Evolutionary conservation across 2,888 invertebrate genomes (phyloP).

Genomic region (Eupithecia vulgata): DNA sequence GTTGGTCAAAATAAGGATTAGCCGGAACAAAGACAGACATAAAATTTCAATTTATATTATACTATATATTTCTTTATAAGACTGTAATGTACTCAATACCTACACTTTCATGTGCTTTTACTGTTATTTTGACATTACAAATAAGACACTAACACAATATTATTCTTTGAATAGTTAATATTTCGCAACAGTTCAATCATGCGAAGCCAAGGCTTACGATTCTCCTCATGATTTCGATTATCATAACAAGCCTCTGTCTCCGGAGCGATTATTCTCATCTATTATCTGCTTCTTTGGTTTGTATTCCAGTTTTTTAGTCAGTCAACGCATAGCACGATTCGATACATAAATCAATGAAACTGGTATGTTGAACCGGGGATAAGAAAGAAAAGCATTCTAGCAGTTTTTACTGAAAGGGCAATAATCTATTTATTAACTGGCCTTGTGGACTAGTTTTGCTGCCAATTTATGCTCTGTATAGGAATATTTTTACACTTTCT

Average conservation of each 20-base stretch:
- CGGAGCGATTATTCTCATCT: constrained; percentile 58
- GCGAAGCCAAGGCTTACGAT: constrained; percentile 49
- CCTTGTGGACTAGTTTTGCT: background rate
- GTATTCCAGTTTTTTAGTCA: constrained; percentile 27
- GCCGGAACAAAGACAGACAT: too few species aligned
- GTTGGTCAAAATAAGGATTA: background rate
- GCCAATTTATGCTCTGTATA: background rate
- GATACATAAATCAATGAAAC: constrained; percentile 23
- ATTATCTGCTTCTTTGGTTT: constrained; percentile 26
- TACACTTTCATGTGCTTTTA: background rate
- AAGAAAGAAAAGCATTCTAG: constrained; percentile 19
- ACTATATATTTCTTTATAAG: too few species aligned
- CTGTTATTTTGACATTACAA: background rate
- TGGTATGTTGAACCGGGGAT: constrained; percentile 15
- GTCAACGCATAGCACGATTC: constrained; percentile 9
- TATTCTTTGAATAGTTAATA: background rate
- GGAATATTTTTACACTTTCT: background rate
- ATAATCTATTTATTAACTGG: constrained; percentile 13
- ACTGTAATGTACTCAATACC: too few species aligned
- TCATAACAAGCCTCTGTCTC: constrained; percentile 61
- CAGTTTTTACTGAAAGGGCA: constrained; percentile 24
- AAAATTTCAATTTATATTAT: too few species aligned
- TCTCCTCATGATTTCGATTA: constrained; percentile 57
- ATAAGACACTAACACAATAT: background rate
- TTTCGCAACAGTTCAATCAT: background rate